These are phyloP conservation scores for Eublepharis macularius DNA, from an alignment of 2,113 vertebrate species.

Conservation along the genomic window DNA sequence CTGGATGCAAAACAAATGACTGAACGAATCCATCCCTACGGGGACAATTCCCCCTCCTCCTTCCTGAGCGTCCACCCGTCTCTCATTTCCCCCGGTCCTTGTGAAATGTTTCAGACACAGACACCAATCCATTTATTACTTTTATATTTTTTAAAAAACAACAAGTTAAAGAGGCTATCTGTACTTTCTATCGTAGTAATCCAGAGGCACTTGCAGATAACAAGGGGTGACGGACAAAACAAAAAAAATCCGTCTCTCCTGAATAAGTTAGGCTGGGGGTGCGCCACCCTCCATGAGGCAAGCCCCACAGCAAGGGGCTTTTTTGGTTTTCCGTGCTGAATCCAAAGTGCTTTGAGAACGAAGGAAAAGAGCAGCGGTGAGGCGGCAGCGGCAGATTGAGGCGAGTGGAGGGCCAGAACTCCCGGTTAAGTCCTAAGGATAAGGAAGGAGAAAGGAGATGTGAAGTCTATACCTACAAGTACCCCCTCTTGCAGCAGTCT, in stretches of 20 bases:
- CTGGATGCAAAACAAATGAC: no score
- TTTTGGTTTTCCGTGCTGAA: background rate
- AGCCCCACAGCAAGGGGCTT: background rate
- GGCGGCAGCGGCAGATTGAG: background rate
- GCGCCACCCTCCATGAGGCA: background rate
- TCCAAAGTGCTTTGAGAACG: slow-evolving; percentile 30
- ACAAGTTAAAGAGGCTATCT: slow-evolving; percentile 21
- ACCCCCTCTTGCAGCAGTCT: no score
- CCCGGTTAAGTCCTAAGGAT: slow-evolving; percentile 17
- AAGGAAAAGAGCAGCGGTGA: background rate
- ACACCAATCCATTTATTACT: background rate
- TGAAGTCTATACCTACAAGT: no score
- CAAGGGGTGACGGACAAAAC: background rate
- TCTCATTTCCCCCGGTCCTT: no score
- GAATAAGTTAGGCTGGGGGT: slow-evolving; percentile 31
- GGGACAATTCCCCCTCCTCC: no score
- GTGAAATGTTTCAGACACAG: background rate
- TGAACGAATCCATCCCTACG: no score
- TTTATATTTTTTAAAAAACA: background rate
- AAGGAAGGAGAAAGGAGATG: background rate
- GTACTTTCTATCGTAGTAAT: slow-evolving; percentile 20
- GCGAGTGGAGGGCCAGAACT: slow-evolving; percentile 22
- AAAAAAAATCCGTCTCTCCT: background rate
- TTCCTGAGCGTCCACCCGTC: no score
- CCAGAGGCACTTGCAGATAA: slow-evolving; percentile 53